Conservation (phyloP, 2,113 vertebrate species). For the Pygoscelis adeliae region DNA sequence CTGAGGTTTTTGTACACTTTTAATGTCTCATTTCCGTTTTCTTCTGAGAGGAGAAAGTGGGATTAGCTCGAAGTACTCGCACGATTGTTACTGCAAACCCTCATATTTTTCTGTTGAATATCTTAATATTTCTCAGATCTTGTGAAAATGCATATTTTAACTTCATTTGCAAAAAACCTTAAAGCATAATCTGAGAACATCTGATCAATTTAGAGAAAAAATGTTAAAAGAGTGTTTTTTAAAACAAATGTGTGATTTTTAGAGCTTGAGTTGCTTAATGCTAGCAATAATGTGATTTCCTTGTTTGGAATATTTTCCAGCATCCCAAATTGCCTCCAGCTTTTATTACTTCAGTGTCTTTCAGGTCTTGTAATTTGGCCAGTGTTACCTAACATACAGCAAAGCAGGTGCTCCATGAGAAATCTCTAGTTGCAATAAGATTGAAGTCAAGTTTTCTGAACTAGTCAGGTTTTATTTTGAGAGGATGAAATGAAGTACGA, state of each 20-base stretch:
- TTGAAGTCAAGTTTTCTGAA: neutral
- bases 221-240: rapidly evolving
- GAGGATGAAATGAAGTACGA: neutral
- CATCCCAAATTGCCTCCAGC: neutral
- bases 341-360: neutral
- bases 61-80: neutral
- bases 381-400: neutral
- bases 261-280: neutral
- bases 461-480: neutral
- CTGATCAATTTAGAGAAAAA: neutral
- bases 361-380: neutral
- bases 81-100: neutral
- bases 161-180: neutral
- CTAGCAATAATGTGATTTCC: neutral
- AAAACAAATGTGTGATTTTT: neutral
- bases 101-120: neutral
- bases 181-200: neutral
- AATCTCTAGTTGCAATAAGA: neutral
- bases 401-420: neutral
- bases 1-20: neutral
- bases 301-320: neutral
- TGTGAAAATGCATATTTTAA: neutral
- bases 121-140: neutral
- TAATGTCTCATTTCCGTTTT: neutral
- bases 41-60: neutral